Evolutionary conservation across 1,140 invertebrate species (phyloP).

Genomic region (Meteorus sp.): DNA sequence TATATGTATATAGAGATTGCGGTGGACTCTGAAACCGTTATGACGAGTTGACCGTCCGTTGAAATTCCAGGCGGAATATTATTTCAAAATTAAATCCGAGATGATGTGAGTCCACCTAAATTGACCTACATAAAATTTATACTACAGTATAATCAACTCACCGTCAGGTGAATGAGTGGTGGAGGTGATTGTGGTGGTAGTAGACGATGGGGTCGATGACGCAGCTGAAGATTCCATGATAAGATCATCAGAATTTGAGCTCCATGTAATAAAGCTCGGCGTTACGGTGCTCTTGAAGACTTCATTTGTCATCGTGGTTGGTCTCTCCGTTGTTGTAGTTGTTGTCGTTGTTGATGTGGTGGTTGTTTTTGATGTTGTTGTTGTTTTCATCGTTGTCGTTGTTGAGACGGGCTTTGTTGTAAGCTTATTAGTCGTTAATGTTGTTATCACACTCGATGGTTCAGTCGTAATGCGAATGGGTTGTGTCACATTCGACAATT

Average conservation of each 20-base stretch:
- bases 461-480: constrained; percentile 23
- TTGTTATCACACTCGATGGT: constrained; percentile 22
- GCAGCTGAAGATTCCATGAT: constrained; percentile 37
- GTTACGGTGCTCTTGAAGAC: constrained; percentile 41
- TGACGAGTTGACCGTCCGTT: constrained; percentile 29
- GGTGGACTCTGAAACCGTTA: constrained; percentile 42
- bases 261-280: constrained; percentile 64
- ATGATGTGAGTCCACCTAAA: neutral
- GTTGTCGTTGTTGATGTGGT: constrained; percentile 24
- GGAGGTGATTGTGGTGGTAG: neutral
- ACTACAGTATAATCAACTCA: constrained; percentile 26
- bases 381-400: neutral
- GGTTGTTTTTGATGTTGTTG: constrained; percentile 26
- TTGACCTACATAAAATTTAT: constrained; percentile 35
- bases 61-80: constrained; percentile 30
- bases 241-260: constrained; percentile 59
- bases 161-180: neutral
- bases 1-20: too few relatives aligned
- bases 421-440: neutral
- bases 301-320: constrained; percentile 22
- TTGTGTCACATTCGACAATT: neutral
- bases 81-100: constrained; percentile 21
- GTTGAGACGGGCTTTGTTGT: neutral
- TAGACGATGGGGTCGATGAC: neutral
- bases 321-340: constrained; percentile 13